These are phyloP conservation scores for Sarcophaga bullata DNA, from an alignment of 1,140 invertebrate genomes.

Conservation along the genomic window DNA sequence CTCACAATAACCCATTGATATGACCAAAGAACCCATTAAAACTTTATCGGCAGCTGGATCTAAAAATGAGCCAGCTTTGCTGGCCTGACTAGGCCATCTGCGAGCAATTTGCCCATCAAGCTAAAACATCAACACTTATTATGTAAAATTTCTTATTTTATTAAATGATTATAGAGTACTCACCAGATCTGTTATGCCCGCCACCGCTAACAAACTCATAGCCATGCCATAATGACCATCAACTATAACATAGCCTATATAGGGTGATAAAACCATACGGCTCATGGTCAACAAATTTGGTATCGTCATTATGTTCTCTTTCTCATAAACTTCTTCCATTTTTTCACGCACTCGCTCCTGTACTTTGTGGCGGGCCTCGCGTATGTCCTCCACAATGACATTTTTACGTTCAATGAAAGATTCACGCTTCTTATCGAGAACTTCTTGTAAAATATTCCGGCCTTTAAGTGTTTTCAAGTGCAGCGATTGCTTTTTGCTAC, in stretches of 20 bases:
- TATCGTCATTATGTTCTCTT: slow-evolving; percentile 92
- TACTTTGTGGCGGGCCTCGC: slow-evolving; percentile 74
- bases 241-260: slow-evolving; percentile 83
- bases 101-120: slow-evolving; percentile 96
- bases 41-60: slow-evolving; percentile 98
- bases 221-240: slow-evolving; percentile 80
- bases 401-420: slow-evolving; percentile 72
- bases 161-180: slow-evolving; percentile 51
- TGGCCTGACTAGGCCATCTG: slow-evolving; percentile 88
- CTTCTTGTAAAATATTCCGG: slow-evolving; percentile 67
- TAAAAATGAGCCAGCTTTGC: slow-evolving; percentile 93
- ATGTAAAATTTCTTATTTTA: background rate
- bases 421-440: slow-evolving; percentile 70
- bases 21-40: slow-evolving; percentile 87
- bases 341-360: slow-evolving; percentile 71
- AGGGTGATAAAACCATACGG: slow-evolving; percentile 85
- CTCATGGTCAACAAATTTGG: slow-evolving; percentile 89
- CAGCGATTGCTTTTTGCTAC: slow-evolving; percentile 59
- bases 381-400: slow-evolving; percentile 73
- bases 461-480: slow-evolving; percentile 64
- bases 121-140: slow-evolving; percentile 65
- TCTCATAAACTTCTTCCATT: slow-evolving; percentile 76
- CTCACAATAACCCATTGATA: slow-evolving; percentile 85
- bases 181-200: slow-evolving; percentile 88
- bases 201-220: slow-evolving; percentile 78